These are phyloP conservation scores for Campoletis sonorensis DNA, from an alignment of 1,140 invertebrate genomes.

Conservation along the genomic window DNA sequence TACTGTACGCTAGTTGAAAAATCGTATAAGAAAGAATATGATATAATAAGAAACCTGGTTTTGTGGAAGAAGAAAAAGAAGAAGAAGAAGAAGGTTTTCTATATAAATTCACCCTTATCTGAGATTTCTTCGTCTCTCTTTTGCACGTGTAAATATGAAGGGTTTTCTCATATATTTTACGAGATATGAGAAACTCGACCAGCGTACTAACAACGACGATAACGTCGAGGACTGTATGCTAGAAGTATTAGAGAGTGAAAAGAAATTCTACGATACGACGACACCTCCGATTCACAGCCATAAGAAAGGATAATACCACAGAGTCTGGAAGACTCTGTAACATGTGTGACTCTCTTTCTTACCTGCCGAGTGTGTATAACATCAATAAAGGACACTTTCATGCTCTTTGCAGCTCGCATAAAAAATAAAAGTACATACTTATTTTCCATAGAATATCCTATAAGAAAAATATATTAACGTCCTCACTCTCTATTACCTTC, in stretches of 20 bases:
- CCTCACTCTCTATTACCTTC: not conserved
- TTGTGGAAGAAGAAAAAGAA: not conserved
- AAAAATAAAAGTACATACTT: slow-evolving; percentile 12
- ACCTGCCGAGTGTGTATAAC: slow-evolving; percentile 1
- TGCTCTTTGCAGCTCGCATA: not conserved
- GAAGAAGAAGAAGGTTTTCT: not conserved
- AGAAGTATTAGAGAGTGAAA: slow-evolving; percentile 26
- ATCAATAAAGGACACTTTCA: slow-evolving; percentile 39
- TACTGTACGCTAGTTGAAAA: too few species aligned
- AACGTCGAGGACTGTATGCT: not conserved
- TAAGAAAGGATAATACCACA: slow-evolving; percentile 18
- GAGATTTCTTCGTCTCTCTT: not conserved
- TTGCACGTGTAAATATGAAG: not conserved
- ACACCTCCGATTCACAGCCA: slow-evolving; percentile 20
- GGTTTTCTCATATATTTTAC: not conserved
- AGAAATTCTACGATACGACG: slow-evolving; percentile 26
- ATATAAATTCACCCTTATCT: slow-evolving; percentile 15
- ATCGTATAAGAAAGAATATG: not conserved
- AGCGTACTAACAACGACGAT: slow-evolving; percentile 10
- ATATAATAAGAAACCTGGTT: not conserved
- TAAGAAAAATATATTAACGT: not conserved
- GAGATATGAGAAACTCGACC: not conserved
- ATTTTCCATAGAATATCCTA: not conserved
- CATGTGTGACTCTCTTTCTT: slow-evolving; percentile 30
- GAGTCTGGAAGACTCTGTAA: slow-evolving; percentile 32